Evolutionary conservation across 2,888 invertebrate species (phyloP).

Genomic region (Megamerina dolium): DNA sequence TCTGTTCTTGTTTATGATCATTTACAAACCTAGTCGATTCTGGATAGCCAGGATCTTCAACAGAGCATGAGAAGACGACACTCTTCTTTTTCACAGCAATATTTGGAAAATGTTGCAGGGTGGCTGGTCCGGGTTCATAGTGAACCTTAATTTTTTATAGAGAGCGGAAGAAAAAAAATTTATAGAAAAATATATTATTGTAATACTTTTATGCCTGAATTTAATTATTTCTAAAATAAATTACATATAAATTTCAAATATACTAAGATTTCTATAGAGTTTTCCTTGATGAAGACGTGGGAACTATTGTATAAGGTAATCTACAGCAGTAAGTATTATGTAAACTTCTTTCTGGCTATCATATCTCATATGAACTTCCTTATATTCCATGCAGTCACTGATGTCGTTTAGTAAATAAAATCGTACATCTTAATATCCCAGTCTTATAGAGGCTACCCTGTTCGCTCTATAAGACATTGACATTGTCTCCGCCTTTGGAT

Average conservation of each 20-base stretch:
- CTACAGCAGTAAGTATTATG: too few species aligned
- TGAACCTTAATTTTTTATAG: conserved; percentile 32
- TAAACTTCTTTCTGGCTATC: too few species aligned
- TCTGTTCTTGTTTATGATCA: conserved; percentile 7
- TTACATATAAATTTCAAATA: neutral
- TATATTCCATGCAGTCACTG: too few species aligned
- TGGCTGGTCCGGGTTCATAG: conserved; percentile 78
- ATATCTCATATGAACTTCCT: too few species aligned
- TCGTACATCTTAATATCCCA: too few species aligned
- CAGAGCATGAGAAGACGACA: conserved; percentile 76
- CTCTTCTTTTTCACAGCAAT: conserved; percentile 76
- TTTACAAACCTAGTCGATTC: conserved; percentile 51
- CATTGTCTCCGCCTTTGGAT: too few species aligned
- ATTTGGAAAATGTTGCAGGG: conserved; percentile 66
- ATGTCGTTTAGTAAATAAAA: too few species aligned
- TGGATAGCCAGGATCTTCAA: conserved; percentile 78
- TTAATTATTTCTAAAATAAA: neutral
- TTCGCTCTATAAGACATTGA: too few species aligned
- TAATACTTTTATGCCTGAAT: neutral
- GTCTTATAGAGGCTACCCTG: too few species aligned
- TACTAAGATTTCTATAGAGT: too few species aligned
- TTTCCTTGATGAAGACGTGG: too few species aligned
- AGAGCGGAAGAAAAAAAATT: neutral
- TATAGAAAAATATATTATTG: neutral
- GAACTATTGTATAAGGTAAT: too few species aligned